Conservation (phyloP, 1,140 invertebrate genomes). For the Neotoxoptera formosana region DNA sequence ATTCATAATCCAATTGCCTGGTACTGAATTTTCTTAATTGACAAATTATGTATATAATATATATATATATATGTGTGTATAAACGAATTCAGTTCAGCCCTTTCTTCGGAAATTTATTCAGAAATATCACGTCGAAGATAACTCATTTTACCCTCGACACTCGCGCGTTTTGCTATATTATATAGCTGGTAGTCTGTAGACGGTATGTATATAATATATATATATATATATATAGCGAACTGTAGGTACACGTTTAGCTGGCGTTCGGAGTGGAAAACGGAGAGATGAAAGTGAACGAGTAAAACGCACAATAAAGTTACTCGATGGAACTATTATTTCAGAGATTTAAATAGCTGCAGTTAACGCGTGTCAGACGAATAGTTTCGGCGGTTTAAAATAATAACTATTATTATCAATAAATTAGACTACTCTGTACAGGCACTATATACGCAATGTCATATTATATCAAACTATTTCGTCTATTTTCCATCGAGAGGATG, state of each 20-base stretch:
- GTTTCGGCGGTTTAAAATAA: neutral
- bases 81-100: neutral
- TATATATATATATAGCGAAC: neutral
- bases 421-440: too few species aligned
- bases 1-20: slow-evolving; percentile 19
- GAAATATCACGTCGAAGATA: neutral
- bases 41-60: slow-evolving; percentile 22
- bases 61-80: too few species aligned
- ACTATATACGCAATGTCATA: too few species aligned
- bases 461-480: too few species aligned
- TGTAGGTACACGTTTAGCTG: too few species aligned
- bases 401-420: too few species aligned
- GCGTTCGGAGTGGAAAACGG: neutral
- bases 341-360: neutral
- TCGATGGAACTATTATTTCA: neutral
- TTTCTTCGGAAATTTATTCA: neutral
- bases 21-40: slow-evolving; percentile 12
- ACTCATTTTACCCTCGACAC: neutral
- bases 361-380: neutral
- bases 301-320: neutral
- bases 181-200: too few species aligned
- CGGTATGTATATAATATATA: too few species aligned
- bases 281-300: neutral
- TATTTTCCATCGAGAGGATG: too few species aligned
- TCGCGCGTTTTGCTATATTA: neutral